Evolutionary conservation across 2,113 vertebrate genomes (phyloP).

Genomic region (Callospermophilus lateralis): DNA sequence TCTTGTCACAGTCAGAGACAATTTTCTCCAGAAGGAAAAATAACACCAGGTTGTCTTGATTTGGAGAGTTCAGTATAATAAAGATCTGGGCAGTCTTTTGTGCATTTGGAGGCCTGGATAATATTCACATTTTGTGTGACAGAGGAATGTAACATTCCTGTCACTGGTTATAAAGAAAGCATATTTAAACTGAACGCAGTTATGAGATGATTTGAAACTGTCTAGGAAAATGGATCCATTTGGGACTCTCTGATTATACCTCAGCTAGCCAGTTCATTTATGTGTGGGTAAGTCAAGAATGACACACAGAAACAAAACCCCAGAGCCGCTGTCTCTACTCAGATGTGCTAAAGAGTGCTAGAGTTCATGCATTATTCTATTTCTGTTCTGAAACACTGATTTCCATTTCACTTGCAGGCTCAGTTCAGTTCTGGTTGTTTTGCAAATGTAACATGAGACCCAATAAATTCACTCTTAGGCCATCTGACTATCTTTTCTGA

Average conservation of each 20-base stretch:
- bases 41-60: background rate
- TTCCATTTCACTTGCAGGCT: constrained; percentile 67
- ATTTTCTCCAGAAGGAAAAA: constrained; percentile 59
- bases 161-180: constrained; percentile 52
- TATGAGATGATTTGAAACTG: constrained; percentile 70
- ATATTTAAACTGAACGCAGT: constrained; percentile 60
- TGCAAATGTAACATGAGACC: constrained; percentile 72
- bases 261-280: constrained; percentile 67
- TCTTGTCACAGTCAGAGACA: background rate
- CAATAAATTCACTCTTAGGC: constrained; percentile 54
- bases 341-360: constrained; percentile 39
- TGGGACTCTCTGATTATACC: constrained; percentile 65
- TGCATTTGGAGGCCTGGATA: constrained; percentile 22
- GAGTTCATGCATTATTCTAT: constrained; percentile 68
- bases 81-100: constrained; percentile 53
- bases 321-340: constrained; percentile 49
- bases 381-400: constrained; percentile 64
- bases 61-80: constrained; percentile 25
- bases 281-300: constrained; percentile 49
- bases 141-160: constrained; percentile 52
- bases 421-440: constrained; percentile 66
- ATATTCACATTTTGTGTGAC: constrained; percentile 47
- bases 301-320: constrained; percentile 69
- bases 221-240: constrained; percentile 71
- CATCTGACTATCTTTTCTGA: constrained; percentile 65